Evolutionary conservation across 2,797 vertebrate genomes (phyloP).

Genomic region (Spinus pinus): DNA sequence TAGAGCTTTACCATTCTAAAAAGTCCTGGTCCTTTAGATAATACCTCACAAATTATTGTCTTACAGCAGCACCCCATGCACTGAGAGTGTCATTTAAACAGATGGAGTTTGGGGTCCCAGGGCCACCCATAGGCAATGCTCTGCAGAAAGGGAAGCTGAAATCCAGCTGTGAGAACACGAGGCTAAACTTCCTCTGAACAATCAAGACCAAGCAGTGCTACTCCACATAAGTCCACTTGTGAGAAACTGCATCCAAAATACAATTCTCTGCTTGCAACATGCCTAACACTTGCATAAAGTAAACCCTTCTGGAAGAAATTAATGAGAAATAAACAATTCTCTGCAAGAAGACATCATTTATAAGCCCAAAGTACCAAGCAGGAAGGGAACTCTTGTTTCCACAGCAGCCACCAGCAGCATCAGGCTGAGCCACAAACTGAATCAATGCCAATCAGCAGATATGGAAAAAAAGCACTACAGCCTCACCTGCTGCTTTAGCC

Average conservation of each 20-base stretch:
- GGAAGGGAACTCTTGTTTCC: neutral
- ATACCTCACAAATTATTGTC: neutral
- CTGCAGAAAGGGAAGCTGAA: neutral
- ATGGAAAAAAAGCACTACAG: neutral
- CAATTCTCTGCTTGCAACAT: neutral
- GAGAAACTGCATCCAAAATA: neutral
- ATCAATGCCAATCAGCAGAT: rapidly evolving
- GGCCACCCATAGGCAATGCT: neutral
- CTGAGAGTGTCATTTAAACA: neutral
- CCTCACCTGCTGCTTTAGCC: constrained; percentile 71
- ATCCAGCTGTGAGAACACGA: neutral
- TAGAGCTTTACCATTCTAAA: neutral
- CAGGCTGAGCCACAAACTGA: neutral
- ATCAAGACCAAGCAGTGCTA: neutral
- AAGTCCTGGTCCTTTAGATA: neutral
- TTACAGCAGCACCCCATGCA: neutral
- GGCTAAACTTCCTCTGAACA: neutral
- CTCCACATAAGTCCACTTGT: neutral
- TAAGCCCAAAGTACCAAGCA: rapidly evolving
- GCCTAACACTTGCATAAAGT: neutral
- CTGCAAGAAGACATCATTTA: neutral
- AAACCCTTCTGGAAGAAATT: neutral
- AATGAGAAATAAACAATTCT: neutral
- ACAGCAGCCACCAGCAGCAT: neutral
- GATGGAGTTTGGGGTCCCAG: neutral